Conservation (phyloP, 2,888 invertebrate genomes). For the Bombylius discolor region DNA sequence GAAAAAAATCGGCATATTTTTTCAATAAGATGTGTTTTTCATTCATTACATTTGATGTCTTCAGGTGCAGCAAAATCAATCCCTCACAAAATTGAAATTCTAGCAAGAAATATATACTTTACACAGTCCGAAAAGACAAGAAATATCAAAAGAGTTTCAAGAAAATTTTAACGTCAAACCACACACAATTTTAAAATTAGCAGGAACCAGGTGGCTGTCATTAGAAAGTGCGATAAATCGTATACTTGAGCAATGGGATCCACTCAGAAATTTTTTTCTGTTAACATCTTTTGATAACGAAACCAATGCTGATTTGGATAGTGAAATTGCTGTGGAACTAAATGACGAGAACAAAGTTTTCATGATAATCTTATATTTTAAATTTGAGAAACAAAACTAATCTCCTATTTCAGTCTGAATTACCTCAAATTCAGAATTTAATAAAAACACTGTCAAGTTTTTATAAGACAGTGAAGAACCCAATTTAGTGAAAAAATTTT, state of each 20-base stretch:
- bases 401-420: background rate
- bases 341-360: background rate
- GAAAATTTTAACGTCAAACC: background rate
- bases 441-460: too few species aligned
- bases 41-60: background rate
- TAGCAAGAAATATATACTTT: constrained; percentile 12
- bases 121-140: background rate
- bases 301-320: too few species aligned
- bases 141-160: background rate
- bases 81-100: constrained; percentile 2
- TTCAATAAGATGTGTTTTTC: background rate
- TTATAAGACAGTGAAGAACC: too few species aligned
- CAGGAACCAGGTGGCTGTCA: background rate
- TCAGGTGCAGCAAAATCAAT: background rate
- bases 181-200: background rate
- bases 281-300: too few species aligned
- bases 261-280: background rate
- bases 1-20: background rate
- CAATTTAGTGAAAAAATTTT: too few species aligned
- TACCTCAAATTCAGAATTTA: too few species aligned
- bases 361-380: background rate
- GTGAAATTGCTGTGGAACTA: too few species aligned
- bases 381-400: background rate
- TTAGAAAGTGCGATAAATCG: background rate
- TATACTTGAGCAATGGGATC: background rate